Evolutionary conservation across 2,797 vertebrate genomes (phyloP).

Genomic region (Corythornis leucogaster): DNA sequence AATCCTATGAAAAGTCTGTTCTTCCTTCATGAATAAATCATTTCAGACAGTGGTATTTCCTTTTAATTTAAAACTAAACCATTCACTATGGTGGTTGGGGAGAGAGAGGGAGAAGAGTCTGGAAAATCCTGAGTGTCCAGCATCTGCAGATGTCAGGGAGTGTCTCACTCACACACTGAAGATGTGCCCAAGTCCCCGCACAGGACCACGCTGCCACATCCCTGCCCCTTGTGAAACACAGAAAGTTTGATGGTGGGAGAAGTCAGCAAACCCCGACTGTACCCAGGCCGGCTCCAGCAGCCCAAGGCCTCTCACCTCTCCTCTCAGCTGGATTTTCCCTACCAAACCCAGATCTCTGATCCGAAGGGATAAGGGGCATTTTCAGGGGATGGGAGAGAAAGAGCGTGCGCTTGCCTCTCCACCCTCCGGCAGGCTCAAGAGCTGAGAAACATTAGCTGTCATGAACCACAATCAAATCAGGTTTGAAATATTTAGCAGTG

Average conservation of each 20-base stretch:
- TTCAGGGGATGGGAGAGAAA: conserved; percentile 58
- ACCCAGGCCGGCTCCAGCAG: conserved; percentile 26
- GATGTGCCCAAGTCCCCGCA: neutral
- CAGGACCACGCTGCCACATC: neutral
- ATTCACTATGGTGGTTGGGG: neutral
- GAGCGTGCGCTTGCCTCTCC: conserved; percentile 54
- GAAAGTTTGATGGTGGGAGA: neutral
- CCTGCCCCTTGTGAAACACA: conserved; percentile 5
- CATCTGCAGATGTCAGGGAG: conserved; percentile 31
- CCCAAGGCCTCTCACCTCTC: conserved; percentile 21
- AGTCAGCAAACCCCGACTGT: neutral
- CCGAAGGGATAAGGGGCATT: conserved; percentile 52
- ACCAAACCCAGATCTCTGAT: conserved; percentile 36
- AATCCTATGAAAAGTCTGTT: neutral
- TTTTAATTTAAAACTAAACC: conserved; percentile 56
- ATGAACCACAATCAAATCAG: conserved; percentile 95
- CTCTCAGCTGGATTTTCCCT: conserved; percentile 24
- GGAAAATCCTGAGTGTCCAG: conserved; percentile 21
- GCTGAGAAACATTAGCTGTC: conserved; percentile 88
- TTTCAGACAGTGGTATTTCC: conserved; percentile 45
- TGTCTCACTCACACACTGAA: conserved; percentile 21
- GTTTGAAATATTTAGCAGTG: conserved; percentile 99
- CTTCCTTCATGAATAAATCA: conserved; percentile 41
- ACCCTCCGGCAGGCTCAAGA: conserved; percentile 75
- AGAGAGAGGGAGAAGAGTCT: neutral